These are phyloP conservation scores for Rhinichthys osculus DNA, from an alignment of 2,797 vertebrate species.

Conservation along the genomic window DNA sequence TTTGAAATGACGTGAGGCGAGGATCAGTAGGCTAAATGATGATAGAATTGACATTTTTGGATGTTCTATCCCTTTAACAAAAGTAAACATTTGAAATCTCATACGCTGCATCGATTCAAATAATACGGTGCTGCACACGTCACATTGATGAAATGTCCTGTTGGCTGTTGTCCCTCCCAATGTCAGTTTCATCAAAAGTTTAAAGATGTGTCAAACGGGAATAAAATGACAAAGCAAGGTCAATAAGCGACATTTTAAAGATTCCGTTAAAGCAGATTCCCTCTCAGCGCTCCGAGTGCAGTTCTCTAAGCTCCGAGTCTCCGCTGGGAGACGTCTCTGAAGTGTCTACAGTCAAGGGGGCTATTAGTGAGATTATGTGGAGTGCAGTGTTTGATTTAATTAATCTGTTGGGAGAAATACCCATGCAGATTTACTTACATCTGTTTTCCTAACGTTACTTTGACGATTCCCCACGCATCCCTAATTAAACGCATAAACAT, in stretches of 20 bases:
- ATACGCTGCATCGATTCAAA: not conserved
- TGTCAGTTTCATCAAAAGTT: conserved; percentile 6
- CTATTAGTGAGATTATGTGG: conserved; percentile 56
- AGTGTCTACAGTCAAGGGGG: conserved; percentile 53
- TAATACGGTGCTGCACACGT: not conserved
- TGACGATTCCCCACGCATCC: not conserved
- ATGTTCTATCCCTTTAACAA: not conserved
- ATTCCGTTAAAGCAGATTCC: conserved; percentile 21
- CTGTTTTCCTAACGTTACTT: conserved; percentile 28
- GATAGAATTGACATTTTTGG: not conserved
- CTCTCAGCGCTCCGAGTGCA: not conserved
- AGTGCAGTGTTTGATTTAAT: conserved; percentile 54
- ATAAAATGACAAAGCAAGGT: conserved; percentile 31
- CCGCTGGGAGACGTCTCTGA: conserved; percentile 40
- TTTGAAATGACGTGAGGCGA: not conserved
- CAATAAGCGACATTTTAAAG: conserved; percentile 22
- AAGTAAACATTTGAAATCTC: not conserved
- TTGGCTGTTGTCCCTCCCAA: not conserved
- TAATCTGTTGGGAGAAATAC: conserved; percentile 50
- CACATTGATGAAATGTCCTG: not conserved
- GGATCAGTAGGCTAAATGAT: not conserved
- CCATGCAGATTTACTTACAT: conserved; percentile 30
- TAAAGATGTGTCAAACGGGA: not conserved
- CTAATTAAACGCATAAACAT: conserved; percentile 36
- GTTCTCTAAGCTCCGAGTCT: conserved; percentile 34